phyloP scores from a whole-genome alignment of 2,888 invertebrate genomes.

The Polydrusus pterygomalis region DNA sequence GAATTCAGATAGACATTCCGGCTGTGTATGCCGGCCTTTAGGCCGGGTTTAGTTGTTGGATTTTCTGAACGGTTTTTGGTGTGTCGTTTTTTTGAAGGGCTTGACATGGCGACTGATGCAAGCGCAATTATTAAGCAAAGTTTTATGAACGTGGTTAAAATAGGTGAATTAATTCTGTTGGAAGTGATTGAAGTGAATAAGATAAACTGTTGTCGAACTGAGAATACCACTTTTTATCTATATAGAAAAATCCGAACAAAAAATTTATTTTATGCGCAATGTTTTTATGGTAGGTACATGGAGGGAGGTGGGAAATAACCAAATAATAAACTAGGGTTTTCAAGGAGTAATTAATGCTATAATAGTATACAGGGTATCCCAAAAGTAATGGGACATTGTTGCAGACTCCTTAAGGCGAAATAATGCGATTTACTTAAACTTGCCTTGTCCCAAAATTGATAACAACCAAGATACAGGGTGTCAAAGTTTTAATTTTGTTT shows the following conservation, averaged over 20 bases:
- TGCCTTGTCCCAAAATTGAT: too few relatives aligned
- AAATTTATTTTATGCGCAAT: neutral
- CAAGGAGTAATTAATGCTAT: too few relatives aligned
- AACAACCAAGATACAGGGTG: too few relatives aligned
- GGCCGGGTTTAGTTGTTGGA: too few relatives aligned
- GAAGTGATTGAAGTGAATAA: neutral
- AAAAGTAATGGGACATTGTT: neutral
- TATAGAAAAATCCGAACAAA: neutral
- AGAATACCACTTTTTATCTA: neutral
- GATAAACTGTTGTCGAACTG: neutral
- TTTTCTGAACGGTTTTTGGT: too few relatives aligned
- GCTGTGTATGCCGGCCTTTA: too few relatives aligned
- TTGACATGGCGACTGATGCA: slow-evolving; percentile 32
- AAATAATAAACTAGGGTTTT: neutral
- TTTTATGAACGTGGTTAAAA: slow-evolving; percentile 36
- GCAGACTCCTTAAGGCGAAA: neutral
- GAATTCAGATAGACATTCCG: too few relatives aligned
- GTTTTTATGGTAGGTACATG: too few relatives aligned
- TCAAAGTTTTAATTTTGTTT: too few relatives aligned
- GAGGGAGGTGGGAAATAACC: neutral
- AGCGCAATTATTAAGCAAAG: slow-evolving; percentile 20
- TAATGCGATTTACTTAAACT: too few relatives aligned
- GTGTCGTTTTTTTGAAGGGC: neutral
- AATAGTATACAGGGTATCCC: too few relatives aligned
- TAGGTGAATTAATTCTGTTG: neutral